Evolutionary conservation across 1,140 invertebrate genomes (phyloP).

Genomic region (Archivesica marissinica): DNA sequence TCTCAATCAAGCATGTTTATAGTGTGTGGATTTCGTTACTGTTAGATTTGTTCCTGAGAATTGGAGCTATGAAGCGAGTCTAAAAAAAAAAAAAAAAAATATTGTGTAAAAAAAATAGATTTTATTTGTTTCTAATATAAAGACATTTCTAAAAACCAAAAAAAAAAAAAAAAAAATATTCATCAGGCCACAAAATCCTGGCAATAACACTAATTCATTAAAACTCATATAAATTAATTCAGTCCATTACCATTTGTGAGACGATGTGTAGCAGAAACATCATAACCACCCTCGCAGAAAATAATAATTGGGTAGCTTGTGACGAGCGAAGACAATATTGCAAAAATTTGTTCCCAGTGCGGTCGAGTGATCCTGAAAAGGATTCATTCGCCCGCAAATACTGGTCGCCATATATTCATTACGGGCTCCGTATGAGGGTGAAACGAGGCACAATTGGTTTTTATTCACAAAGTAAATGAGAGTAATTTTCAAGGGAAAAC

Average conservation of each 20-base stretch:
- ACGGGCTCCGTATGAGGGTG: conserved; percentile 33
- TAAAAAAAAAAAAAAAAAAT: too few relatives aligned
- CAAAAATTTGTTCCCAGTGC: conserved; percentile 41
- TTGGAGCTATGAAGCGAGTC: too few relatives aligned
- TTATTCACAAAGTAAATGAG: conserved; percentile 40
- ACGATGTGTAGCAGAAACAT: neutral
- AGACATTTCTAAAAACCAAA: too few relatives aligned
- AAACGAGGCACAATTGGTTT: conserved; percentile 18
- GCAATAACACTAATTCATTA: too few relatives aligned
- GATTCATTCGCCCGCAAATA: conserved; percentile 29
- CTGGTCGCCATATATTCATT: conserved; percentile 55
- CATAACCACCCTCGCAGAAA: conserved; percentile 4
- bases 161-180: too few relatives aligned
- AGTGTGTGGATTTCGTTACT: too few relatives aligned
- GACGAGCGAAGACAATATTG: conserved; percentile 36
- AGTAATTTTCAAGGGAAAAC: conserved; percentile 53
- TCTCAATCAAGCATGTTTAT: too few relatives aligned
- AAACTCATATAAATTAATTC: too few relatives aligned
- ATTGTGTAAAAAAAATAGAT: too few relatives aligned
- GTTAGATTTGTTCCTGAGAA: too few relatives aligned
- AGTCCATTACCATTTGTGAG: conserved; percentile 17
- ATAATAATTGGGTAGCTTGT: conserved; percentile 52
- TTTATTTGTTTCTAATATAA: too few relatives aligned
- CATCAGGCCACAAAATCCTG: too few relatives aligned
- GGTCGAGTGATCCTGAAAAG: conserved; percentile 49